Conservation (phyloP, 2,113 vertebrate species). For the Aphelocoma coerulescens region DNA sequence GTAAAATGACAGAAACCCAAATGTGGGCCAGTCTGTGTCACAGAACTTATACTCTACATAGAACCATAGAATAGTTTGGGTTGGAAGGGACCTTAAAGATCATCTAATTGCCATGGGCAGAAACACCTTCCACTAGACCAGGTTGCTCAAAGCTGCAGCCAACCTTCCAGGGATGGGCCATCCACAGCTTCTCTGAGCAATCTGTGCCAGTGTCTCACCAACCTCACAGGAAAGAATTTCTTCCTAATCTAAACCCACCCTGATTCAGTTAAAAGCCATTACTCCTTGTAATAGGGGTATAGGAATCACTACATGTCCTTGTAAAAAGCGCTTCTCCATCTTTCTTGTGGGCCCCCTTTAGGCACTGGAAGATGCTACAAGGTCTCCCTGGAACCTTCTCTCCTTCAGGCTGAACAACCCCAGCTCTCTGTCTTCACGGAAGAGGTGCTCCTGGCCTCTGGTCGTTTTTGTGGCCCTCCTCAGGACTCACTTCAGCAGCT, state of each 20-base stretch:
- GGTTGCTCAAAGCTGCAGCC: not conserved
- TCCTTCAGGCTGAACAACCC: not conserved
- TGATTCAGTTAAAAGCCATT: not conserved
- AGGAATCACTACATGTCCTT: not conserved
- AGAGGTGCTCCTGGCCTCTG: not conserved
- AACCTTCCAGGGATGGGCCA: not conserved
- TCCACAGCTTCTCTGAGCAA: not conserved
- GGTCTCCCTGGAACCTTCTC: not conserved
- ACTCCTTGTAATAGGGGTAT: not conserved
- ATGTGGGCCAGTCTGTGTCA: rapidly evolving
- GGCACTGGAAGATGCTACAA: not conserved
- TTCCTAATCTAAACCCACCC: not conserved
- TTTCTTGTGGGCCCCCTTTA: not conserved
- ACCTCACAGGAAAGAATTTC: not conserved
- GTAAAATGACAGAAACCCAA: not conserved
- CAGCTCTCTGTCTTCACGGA: not conserved
- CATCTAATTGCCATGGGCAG: not conserved
- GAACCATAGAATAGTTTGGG: not conserved
- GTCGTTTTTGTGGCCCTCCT: not conserved
- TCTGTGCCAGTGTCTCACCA: not conserved
- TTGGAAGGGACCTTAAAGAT: not conserved
- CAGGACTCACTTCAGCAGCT: not conserved
- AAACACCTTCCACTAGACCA: not conserved
- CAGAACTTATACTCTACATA: rapidly evolving
- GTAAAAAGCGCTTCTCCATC: not conserved